Base-by-base conservation (phyloP, 2,888 invertebrate genomes). In the Aphidius colemani region DNA sequence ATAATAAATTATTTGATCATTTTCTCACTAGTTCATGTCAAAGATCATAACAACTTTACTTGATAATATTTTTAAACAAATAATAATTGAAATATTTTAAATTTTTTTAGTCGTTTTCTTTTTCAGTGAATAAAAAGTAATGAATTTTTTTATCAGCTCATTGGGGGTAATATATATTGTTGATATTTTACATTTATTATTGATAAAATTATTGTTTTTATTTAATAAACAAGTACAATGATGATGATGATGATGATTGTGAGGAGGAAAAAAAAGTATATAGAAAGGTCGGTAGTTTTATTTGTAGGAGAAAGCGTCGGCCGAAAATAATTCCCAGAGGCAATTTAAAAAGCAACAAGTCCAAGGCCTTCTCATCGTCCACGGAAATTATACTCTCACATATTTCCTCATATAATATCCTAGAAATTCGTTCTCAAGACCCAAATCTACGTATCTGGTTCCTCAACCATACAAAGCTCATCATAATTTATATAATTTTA, bases 291-390 rank as follows among this genome's bases (percentile, higher is more conserved):
- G 60, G 53, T 53, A 67, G 61, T 70, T 70, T 69, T 72, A 30
- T 30, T 30, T 74, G 30, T 70, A 67, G 74, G 74, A 74, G 79
- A 79, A 79, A 79, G 78, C 78, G 30, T 30, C 30, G 75, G 72
- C 72, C 78, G 75, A 64, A 79, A 78, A 78, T 72, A 72, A 73
- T 74, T 67, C 62, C 68, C 63, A 66, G 65, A 62, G 59, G 45
- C 39, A 30, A 30, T 30, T 30, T 30, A 30, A 55, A 45, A 59
- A 41, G 10, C 18, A 18, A 44, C 18, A 43, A 63, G 44, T 59
- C 59, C 51, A 55, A 59, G 57, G 57, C 45, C 60, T 49, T 59
- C 58, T 45, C 48, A 49, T 44, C 40, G 48, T 43, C 48, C 11
- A 13, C 8, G 48, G 40, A 11, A 39, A 43, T 49, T n/a, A n/a